Percentiles rank a stretch among this genome's conserved stretches.
Conservation (phyloP, 2,113 vertebrate species). For the Mixornis gularis region DNA sequence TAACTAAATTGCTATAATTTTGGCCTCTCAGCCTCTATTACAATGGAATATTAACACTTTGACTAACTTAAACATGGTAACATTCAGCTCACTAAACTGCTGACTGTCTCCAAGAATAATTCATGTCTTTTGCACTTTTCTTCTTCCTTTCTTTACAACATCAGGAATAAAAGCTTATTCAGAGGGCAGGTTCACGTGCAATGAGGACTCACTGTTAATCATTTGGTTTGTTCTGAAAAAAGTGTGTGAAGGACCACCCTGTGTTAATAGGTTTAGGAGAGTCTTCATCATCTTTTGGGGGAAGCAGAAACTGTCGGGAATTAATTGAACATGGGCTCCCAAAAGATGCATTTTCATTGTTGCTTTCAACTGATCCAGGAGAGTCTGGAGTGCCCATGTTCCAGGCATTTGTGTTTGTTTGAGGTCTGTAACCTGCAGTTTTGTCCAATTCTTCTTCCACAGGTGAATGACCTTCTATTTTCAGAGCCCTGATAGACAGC, state of each 20-base stretch:
- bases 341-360: conserved; percentile 78
- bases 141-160: neutral
- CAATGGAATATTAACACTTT: conserved; percentile 42
- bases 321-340: conserved; percentile 91
- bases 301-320: conserved; percentile 92
- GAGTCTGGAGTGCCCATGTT: conserved; percentile 78
- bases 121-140: conserved; percentile 1
- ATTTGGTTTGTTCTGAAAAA: conserved; percentile 78
- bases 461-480: conserved; percentile 7
- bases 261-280: conserved; percentile 68
- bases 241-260: conserved; percentile 76
- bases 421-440: conserved; percentile 85
- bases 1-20: conserved; percentile 8
- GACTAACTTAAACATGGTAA: neutral
- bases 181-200: conserved; percentile 54
- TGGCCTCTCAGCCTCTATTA: neutral
- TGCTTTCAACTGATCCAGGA: conserved; percentile 71
- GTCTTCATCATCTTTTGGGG: conserved; percentile 77
- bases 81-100: conserved; percentile 36
- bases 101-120: conserved; percentile 45
- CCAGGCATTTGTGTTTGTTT: conserved; percentile 78
- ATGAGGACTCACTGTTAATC: conserved; percentile 44
- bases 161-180: conserved; percentile 48
- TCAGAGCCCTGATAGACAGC: conserved; percentile 39
- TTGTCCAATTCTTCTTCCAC: conserved; percentile 55